A percentile compares a stretch with the other conserved stretches of the same genome.
These are phyloP conservation scores for Bimastos eiseni DNA, from an alignment of 2,888 invertebrate species.

Conservation along the genomic window DNA sequence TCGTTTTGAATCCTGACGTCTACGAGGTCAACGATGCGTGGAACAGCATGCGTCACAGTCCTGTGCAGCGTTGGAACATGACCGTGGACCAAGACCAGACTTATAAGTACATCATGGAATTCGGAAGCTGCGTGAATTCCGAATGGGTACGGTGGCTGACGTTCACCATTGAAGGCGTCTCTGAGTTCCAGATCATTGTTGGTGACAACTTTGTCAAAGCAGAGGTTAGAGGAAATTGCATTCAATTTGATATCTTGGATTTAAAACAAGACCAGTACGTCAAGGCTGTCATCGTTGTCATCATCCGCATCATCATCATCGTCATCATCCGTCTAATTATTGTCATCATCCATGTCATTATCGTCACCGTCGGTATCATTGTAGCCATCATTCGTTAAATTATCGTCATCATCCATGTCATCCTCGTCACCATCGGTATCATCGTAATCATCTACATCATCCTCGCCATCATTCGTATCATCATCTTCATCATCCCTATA, in stretches of 20 bases:
- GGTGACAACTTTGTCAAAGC: neutral
- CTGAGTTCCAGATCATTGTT: neutral
- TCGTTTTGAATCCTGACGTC: neutral
- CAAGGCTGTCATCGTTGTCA: too few relatives aligned
- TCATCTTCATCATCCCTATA: conserved; percentile 33
- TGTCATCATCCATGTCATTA: too few relatives aligned
- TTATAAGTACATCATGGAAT: neutral
- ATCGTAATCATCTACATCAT: conserved; percentile 37
- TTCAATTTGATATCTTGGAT: neutral
- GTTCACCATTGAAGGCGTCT: neutral
- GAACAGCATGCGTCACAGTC: neutral
- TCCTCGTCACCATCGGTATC: conserved; percentile 19
- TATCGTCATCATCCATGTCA: neutral
- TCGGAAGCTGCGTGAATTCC: neutral
- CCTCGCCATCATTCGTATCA: conserved; percentile 35
- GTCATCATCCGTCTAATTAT: too few relatives aligned
- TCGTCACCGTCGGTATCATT: too few relatives aligned
- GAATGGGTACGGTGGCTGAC: neutral
- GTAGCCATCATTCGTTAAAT: neutral
- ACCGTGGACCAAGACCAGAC: neutral
- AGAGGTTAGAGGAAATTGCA: neutral
- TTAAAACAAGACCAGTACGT: neutral
- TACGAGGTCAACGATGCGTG: neutral
- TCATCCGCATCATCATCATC: too few relatives aligned
- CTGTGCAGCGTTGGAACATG: neutral